Evolutionary conservation across 2,888 invertebrate species (phyloP).

Genomic region (Drosophila multiciliata): DNA sequence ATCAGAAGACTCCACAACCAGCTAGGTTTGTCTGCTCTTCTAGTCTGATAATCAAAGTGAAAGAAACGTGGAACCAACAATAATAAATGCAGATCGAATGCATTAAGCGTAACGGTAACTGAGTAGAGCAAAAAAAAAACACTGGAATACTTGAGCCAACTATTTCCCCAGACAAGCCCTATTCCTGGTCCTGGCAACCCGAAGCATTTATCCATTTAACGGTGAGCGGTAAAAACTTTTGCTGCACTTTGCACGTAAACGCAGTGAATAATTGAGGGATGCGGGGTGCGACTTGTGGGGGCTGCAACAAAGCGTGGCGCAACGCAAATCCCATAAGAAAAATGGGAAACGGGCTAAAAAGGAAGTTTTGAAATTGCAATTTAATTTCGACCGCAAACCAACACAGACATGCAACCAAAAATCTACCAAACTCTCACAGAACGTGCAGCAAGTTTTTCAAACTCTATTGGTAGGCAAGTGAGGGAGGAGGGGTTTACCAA

Average conservation of each 20-base stretch:
- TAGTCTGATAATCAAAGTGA: slow-evolving; percentile 20
- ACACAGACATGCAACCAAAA: slow-evolving; percentile 41
- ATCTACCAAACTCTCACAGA: slow-evolving; percentile 24
- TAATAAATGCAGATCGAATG: slow-evolving; percentile 65
- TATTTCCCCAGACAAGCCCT: slow-evolving; percentile 4
- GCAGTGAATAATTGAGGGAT: slow-evolving; percentile 23
- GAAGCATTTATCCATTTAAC: slow-evolving; percentile 65
- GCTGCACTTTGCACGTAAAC: slow-evolving; percentile 70
- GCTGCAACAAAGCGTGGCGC: slow-evolving; percentile 59
- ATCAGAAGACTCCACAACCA: not conserved
- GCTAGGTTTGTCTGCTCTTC: not conserved
- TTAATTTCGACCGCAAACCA: slow-evolving; percentile 78
- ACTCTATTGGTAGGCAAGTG: not conserved
- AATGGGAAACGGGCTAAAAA: slow-evolving; percentile 60
- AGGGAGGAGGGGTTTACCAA: slow-evolving; percentile 4
- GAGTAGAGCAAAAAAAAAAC: slow-evolving; percentile 33
- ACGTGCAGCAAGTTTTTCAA: slow-evolving; percentile 48
- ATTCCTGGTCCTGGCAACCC: not conserved
- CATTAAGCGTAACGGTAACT: slow-evolving; percentile 74
- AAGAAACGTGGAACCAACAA: not conserved
- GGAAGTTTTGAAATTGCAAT: slow-evolving; percentile 75
- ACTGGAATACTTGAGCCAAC: slow-evolving; percentile 38
- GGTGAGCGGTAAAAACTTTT: slow-evolving; percentile 26
- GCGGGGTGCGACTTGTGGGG: not conserved
- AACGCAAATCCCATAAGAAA: slow-evolving; percentile 72